Conservation (phyloP, 2,888 invertebrate species). For the Neoscelio sp. region DNA sequence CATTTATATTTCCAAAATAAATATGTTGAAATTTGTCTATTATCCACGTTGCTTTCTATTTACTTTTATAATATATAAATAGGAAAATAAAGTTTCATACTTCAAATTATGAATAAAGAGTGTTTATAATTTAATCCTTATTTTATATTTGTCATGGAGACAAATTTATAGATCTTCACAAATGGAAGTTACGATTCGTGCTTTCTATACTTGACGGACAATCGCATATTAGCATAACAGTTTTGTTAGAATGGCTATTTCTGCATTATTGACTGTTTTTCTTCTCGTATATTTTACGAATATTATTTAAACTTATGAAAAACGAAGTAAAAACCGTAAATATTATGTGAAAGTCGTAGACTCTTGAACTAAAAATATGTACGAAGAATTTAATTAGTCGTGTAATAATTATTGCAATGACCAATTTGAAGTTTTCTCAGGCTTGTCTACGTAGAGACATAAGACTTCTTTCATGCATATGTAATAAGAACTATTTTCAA, state of each 20-base stretch:
- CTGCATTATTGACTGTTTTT: no score
- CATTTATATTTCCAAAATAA: background rate
- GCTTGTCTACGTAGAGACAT: background rate
- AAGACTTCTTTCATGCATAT: constrained; percentile 12
- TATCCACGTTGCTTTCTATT: background rate
- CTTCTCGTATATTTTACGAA: constrained; percentile 2
- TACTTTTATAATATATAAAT: no score
- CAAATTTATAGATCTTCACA: constrained; percentile 9
- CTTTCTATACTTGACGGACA: constrained; percentile 14
- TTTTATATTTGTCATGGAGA: background rate
- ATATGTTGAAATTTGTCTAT: background rate
- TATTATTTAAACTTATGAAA: constrained; percentile 9
- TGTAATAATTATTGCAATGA: background rate
- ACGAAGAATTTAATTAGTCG: background rate
- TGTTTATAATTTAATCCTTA: background rate
- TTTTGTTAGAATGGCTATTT: no score
- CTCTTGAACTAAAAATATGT: background rate
- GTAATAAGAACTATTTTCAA: constrained; percentile 3
- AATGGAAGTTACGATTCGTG: background rate
- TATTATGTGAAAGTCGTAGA: no score
- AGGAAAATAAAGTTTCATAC: background rate
- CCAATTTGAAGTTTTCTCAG: constrained; percentile 12
- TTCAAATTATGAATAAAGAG: background rate
- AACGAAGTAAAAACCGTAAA: background rate
- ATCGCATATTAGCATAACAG: constrained; percentile 12